Conservation (phyloP, 2,113 vertebrate species). For the Beaufortia kweichowensis region DNA sequence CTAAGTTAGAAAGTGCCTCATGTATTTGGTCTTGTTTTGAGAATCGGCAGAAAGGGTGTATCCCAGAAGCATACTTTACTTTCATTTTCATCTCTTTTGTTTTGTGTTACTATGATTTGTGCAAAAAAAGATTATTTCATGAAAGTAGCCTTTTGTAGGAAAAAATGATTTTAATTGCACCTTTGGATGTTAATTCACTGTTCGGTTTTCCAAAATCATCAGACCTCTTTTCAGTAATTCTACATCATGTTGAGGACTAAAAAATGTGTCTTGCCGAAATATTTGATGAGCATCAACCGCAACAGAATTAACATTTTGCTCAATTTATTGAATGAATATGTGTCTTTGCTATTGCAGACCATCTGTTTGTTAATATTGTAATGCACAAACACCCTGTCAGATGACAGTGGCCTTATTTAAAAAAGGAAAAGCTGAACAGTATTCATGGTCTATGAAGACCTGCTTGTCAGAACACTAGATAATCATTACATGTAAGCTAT, state of each 20-base stretch:
- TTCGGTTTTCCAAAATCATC: conserved; percentile 24
- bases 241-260: not conserved
- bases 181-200: conserved; percentile 52
- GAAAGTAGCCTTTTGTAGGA: conserved; percentile 43
- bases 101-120: conserved; percentile 60
- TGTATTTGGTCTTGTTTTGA: conserved; percentile 63
- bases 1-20: conserved; percentile 77
- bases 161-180: conserved; percentile 60
- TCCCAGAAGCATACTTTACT: conserved; percentile 55
- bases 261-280: not conserved
- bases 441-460: conserved; percentile 36
- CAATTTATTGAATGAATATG: conserved; percentile 1
- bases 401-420: conserved; percentile 21
- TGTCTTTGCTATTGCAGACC: not conserved
- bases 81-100: conserved; percentile 49
- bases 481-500: conserved; percentile 40
- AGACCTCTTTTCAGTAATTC: not conserved
- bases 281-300: not conserved
- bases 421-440: conserved; percentile 24
- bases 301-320: conserved; percentile 1
- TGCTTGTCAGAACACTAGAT: conserved; percentile 50
- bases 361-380: conserved; percentile 14
- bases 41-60: conserved; percentile 59
- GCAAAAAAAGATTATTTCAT: conserved; percentile 58
- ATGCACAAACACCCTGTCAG: not conserved